Percentiles rank a stretch among this genome's conserved stretches.
Conservation (phyloP, 2,113 vertebrate genomes). For the Cololabis saira region DNA sequence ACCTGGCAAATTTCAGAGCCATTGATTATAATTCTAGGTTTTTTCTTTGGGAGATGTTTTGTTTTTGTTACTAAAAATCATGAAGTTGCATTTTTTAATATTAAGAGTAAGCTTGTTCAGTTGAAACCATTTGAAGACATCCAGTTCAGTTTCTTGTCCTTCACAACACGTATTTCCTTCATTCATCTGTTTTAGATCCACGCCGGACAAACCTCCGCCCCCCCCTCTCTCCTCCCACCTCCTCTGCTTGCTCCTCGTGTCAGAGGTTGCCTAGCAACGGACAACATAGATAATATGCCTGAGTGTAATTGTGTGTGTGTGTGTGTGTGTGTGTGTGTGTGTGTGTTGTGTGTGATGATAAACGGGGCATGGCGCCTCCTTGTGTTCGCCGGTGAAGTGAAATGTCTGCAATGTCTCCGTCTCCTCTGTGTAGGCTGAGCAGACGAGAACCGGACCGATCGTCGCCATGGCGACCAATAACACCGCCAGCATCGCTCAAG, state of each 20-base stretch:
- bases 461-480: slow-evolving; percentile 96
- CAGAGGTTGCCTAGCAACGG: slow-evolving; percentile 74
- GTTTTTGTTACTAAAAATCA: too few species aligned
- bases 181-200: slow-evolving; percentile 55
- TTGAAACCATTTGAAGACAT: too few species aligned
- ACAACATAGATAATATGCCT: slow-evolving; percentile 69
- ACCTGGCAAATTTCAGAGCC: too few species aligned
- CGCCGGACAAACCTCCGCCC: slow-evolving; percentile 43
- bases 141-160: too few species aligned
- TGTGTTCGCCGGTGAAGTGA: slow-evolving; percentile 5
- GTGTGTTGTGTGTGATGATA: slow-evolving; percentile 45
- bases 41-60: too few species aligned
- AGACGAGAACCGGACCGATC: slow-evolving; percentile 39
- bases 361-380: slow-evolving; percentile 38
- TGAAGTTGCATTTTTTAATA: too few species aligned
- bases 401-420: slow-evolving; percentile 14
- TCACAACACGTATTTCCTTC: too few species aligned
- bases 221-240: slow-evolving; percentile 47
- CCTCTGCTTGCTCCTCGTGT: slow-evolving; percentile 44
- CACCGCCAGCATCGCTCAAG: slow-evolving; percentile 96
- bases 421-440: slow-evolving; percentile 27
- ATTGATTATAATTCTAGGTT: too few species aligned
- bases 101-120: too few species aligned
- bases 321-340: slow-evolving; percentile 42
- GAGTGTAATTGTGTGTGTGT: slow-evolving; percentile 33